Base-by-base conservation (phyloP, 2,888 invertebrate genomes). In the Yponomeuta plumbellus region DNA sequence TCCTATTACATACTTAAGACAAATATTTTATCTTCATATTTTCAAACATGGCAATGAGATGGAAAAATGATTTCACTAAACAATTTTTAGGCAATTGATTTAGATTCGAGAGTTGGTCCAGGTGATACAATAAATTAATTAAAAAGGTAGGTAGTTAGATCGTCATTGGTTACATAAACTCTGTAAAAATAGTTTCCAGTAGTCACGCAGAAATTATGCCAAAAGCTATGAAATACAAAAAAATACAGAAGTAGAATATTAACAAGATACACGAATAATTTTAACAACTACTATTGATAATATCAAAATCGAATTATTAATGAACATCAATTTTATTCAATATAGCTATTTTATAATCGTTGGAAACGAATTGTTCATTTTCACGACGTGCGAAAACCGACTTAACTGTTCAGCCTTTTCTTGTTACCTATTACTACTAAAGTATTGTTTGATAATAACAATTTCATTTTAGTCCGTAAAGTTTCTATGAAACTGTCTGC, bases 401-500 rank as follows among this genome's bases (percentile, higher is more conserved):
- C 80, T 83, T 78, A 83, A 81, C 76, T 74, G 81, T 79, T 90
- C 91, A 91, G 91, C 89, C 91, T 91, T 91, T 84, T 88, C 80
- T 78, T 82, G 59, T 44, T 22, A 52, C 20, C 85, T 90, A 89
- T 83, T 79, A 80, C 88, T 88, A 88, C 88, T 80, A 86, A 52
- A 84, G 88, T 82, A 80, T 86, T 84, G 83, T 85, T 86, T 83
- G 85, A 80, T 85, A 87, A 86, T 83, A 90, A 88, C 85, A 85
- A 68, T 44, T 10, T 52, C 84, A 17, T 52, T 76, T 76, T 81
- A 80, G 77, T 82, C 59, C 77, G 80, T 83, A 79, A 80, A 80
- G 91, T 88, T 91, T 91, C 91, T 90, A 89, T 89, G 91, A 91
- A 91, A 90, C 90, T 84, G 78, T 72, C 79, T 71, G 80, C 84